These are phyloP conservation scores for Aphelenchoides besseyi DNA, from an alignment of 1,140 invertebrate genomes.

Conservation along the genomic window DNA sequence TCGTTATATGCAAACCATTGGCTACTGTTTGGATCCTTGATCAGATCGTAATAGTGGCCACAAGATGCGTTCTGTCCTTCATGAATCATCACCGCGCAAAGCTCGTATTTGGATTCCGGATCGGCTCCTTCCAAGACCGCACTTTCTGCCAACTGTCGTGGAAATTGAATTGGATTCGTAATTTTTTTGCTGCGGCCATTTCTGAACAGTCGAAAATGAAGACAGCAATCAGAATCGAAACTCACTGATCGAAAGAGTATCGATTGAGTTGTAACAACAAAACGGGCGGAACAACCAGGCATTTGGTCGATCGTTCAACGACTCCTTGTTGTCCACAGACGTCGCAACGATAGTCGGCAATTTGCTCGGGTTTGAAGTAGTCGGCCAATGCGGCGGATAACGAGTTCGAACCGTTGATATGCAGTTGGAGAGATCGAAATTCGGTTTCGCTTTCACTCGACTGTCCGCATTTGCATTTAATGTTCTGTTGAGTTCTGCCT, in stretches of 20 bases:
- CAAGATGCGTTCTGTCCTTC: constrained; percentile 54
- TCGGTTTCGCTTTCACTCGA: constrained; percentile 23
- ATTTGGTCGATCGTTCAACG: constrained; percentile 20
- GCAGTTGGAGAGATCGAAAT: constrained; percentile 45
- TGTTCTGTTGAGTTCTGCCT: constrained; percentile 34
- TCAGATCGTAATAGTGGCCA: constrained; percentile 59
- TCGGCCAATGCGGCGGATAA: constrained; percentile 43
- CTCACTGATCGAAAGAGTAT: constrained; percentile 49
- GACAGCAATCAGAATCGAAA: neutral
- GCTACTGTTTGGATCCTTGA: constrained; percentile 47
- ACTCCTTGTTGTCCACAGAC: constrained; percentile 36
- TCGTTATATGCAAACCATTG: constrained; percentile 61
- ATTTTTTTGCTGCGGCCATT: constrained; percentile 47
- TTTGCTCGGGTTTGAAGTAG: constrained; percentile 43
- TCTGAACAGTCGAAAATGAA: constrained; percentile 19
- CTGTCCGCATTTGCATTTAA: constrained; percentile 39
- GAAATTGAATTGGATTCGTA: constrained; percentile 46
- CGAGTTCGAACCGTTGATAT: constrained; percentile 47
- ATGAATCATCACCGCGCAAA: constrained; percentile 61
- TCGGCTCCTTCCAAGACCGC: constrained; percentile 18
- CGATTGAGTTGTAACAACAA: constrained; percentile 53
- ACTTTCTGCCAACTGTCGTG: constrained; percentile 27
- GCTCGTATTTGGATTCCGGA: constrained; percentile 44
- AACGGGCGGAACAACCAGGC: constrained; percentile 44
- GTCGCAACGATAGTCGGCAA: constrained; percentile 48